A percentile compares a stretch with the other conserved stretches of the same genome.
Conservation (phyloP, 1,140 invertebrate genomes). For the Danaus plexippus region DNA sequence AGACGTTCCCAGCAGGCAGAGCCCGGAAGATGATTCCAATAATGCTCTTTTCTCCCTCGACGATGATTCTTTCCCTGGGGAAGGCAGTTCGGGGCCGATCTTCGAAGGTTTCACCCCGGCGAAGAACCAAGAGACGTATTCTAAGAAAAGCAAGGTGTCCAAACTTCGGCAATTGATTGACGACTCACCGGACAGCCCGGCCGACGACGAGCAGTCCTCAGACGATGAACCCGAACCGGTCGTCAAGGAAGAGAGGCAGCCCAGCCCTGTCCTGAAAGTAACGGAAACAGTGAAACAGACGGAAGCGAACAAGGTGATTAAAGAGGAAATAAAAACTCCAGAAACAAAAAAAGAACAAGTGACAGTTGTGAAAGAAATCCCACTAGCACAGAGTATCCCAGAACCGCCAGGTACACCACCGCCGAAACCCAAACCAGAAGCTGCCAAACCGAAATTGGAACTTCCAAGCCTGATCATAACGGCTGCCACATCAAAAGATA, state of each 20-base stretch:
- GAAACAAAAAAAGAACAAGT: conserved; percentile 22
- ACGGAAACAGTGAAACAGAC: conserved; percentile 33
- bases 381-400: conserved; percentile 30
- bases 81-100: conserved; percentile 61
- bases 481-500: conserved; percentile 17
- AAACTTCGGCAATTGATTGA: conserved; percentile 69
- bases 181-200: conserved; percentile 67
- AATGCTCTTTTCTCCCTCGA: conserved; percentile 74
- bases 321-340: conserved; percentile 26
- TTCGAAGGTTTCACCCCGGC: conserved; percentile 70
- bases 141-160: conserved; percentile 67
- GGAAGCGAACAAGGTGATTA: conserved; percentile 19
- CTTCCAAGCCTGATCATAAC: conserved; percentile 8
- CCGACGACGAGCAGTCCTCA: conserved; percentile 71
- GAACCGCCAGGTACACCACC: conserved; percentile 47
- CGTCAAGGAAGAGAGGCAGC: conserved; percentile 46
- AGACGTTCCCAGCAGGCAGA: conserved; percentile 37
- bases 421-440: conserved; percentile 35
- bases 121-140: conserved; percentile 71
- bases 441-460: conserved; percentile 12
- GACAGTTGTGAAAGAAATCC: conserved; percentile 30
- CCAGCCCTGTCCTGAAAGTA: conserved; percentile 23
- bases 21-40: conserved; percentile 72
- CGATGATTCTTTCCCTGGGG: conserved; percentile 72
- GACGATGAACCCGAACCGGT: conserved; percentile 73